Evolutionary conservation across 2,113 vertebrate species (phyloP).

Genomic region (Actenoides hombroni): DNA sequence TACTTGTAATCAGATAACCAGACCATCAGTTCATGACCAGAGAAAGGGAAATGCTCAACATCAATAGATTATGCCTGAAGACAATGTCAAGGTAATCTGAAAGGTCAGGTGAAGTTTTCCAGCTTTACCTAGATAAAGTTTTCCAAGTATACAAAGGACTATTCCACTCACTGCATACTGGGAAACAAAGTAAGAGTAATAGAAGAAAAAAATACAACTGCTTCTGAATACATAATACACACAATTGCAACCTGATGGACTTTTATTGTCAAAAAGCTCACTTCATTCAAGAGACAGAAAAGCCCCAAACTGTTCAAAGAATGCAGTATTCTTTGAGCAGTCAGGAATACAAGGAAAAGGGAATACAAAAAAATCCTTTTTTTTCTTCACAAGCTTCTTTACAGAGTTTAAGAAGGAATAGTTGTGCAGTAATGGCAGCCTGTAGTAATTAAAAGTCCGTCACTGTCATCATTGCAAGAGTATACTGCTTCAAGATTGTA

Average conservation of each 20-base stretch:
- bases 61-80: background rate
- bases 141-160: background rate
- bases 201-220: background rate
- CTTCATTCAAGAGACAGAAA: background rate
- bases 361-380: background rate
- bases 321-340: background rate
- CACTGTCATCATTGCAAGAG: background rate
- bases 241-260: background rate
- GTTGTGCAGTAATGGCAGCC: background rate
- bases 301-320: background rate
- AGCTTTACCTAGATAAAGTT: background rate
- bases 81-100: background rate
- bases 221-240: background rate
- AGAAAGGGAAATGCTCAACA: background rate
- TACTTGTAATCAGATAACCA: background rate
- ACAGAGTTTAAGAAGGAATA: background rate
- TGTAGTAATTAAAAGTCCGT: background rate
- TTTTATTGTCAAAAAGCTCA: background rate
- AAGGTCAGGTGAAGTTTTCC: background rate
- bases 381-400: background rate
- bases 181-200: background rate
- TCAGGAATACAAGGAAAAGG: background rate
- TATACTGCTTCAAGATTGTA: background rate
- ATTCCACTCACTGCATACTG: background rate
- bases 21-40: background rate